Conservation (phyloP, 2,113 vertebrate genomes). For the Rostratula benghalensis region DNA sequence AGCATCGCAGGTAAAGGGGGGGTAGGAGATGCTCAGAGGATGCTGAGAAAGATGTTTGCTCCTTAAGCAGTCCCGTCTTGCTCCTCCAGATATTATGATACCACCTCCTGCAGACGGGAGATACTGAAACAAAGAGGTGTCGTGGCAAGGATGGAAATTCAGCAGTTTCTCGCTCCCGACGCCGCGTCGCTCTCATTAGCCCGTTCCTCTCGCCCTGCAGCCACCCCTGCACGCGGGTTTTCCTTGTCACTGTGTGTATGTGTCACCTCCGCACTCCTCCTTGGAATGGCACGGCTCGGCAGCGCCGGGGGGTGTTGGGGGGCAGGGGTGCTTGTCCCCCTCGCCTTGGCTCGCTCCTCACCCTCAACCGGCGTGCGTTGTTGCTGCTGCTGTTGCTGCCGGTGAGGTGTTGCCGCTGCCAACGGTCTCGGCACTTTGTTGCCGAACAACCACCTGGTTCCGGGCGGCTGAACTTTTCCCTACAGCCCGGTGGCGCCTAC, state of each 20-base stretch:
- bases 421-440: not conserved
- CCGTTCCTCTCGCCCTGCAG: not conserved
- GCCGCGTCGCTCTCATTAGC: not conserved
- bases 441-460: not conserved
- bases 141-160: not conserved
- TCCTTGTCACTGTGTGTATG: not conserved
- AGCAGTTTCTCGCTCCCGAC: not conserved
- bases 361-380: not conserved
- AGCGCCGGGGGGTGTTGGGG: not conserved
- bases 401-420: not conserved
- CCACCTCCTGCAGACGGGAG: not conserved
- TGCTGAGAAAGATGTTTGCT: conserved; percentile 5
- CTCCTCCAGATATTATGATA: not conserved
- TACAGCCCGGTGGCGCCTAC: not conserved
- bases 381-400: not conserved
- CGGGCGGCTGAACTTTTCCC: conserved; percentile 52
- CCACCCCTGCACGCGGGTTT: not conserved
- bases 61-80: not conserved
- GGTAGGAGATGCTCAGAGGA: not conserved
- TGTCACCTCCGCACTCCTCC: not conserved
- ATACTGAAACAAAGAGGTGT: conserved; percentile 44
- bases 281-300: accelerated
- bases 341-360: not conserved
- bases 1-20: not conserved
- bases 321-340: not conserved